Base-by-base conservation (phyloP, 2,888 invertebrate genomes). In the Luperina testacea region DNA sequence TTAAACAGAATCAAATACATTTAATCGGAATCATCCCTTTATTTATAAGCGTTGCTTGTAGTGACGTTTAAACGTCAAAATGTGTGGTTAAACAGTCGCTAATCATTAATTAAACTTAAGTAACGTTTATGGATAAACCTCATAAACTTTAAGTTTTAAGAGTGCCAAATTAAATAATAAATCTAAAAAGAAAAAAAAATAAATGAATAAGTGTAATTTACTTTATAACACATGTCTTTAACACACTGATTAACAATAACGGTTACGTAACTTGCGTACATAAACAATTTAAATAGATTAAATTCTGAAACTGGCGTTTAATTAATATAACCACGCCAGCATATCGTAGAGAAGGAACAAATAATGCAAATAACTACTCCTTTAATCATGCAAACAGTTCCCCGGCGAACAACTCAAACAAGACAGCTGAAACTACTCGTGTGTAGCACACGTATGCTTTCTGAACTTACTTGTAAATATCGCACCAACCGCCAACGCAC, bases 331-430 rank as follows among this genome's bases (percentile, higher is more conserved):
- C 67, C 15, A 65, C 42, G 15, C 15, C 59, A 69, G 63, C 61
- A 79, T 63, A 65, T 53, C 38, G 59, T 13, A 32, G 32, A 38
- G 59, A 53, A 69, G 63, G 27, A 78, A 71, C 79, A 80, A 77
- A 79, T 77, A 84, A 74, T 67, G 24, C 65, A 73, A 77, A 75
- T 70, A 86, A 67, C 71, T 76, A 75, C 67, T 82, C 51, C 71
- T 86, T 82, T 82, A 79, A 82, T 79, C 71, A 86, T 78, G 79
- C 84, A 79, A 86, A 84, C 77, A 70, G 77, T 82, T 84, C 79
- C 77, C 75, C 42, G 61, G 68, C 69, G 78, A 75, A 78, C 79
- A 79, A 78, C 78, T 80, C 80, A 87, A 80, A 86, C 82, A 85
- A 80, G 77, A 78, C 82, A 75, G 68, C 61, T 70, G 78, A 72